Percentiles rank a stretch among this genome's conserved stretches.
These are phyloP conservation scores for Enteromius radiatus DNA, from an alignment of 2,797 vertebrate species.

Conservation along the genomic window DNA sequence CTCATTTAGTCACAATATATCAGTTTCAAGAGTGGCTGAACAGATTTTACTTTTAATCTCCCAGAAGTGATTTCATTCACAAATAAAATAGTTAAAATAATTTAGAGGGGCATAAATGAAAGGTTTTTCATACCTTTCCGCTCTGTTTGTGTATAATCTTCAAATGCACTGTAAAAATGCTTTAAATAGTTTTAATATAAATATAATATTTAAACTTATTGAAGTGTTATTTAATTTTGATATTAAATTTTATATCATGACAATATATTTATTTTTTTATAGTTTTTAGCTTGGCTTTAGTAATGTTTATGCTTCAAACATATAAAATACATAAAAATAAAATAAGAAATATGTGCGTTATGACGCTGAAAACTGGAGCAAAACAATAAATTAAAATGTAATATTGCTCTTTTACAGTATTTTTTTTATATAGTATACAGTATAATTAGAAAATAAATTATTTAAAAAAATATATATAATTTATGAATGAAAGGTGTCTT, in stretches of 20 bases:
- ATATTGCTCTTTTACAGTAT: too few relatives aligned
- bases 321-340: not conserved
- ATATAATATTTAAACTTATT: not conserved
- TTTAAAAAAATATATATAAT: too few relatives aligned
- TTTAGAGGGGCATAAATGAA: not conserved
- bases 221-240: too few relatives aligned
- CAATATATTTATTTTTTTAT: not conserved
- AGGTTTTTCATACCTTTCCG: not conserved
- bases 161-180: not conserved
- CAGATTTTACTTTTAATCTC: constrained; percentile 7
- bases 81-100: constrained; percentile 10
- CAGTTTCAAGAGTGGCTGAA: not conserved
- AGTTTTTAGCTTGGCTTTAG: not conserved
- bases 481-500: not conserved
- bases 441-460: too few relatives aligned
- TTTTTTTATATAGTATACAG: too few relatives aligned
- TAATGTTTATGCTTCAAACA: not conserved
- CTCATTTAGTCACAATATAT: constrained; percentile 28
- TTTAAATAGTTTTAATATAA: not conserved
- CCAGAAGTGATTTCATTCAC: constrained; percentile 1
- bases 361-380: too few relatives aligned
- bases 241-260: not conserved
- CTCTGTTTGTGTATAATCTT: not conserved
- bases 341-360: not conserved
- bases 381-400: too few relatives aligned